Base-by-base conservation (phyloP, 2,113 vertebrate genomes). In the Macquaria ambigua region DNA sequence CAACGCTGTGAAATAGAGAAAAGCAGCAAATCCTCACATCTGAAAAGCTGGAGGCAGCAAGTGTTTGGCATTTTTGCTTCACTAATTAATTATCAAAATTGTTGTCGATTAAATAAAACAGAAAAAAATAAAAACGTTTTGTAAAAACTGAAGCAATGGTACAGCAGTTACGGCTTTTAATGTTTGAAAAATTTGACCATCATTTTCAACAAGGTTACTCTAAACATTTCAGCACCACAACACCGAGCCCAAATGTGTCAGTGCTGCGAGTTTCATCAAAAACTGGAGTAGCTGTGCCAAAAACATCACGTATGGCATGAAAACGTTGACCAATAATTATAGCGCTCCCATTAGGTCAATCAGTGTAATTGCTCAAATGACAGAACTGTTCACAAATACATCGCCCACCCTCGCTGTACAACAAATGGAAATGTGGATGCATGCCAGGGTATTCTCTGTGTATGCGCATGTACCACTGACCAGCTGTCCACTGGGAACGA, bases 401-500 rank as follows among this genome's bases (percentile, higher is more conserved):
- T 59, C 74, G 43, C 3, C 43, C 50, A 73, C 77, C 25, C 58
- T 55, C n/a, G 10, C 15, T 4, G 74, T 72, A 41, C 72, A 61
- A 82, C 43, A 82, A 68, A 84, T 63, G 52, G 64, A 83, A 59
- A 39, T 48, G 52, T 81, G 76, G 62, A 77, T 12, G 52, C 34
- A 48, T 43, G 76, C 66, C 70, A 21, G 37, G 9, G 23, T 56
- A 39, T 63, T 68, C 37, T 73, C 34, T 64, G n/a, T 78, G 59
- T 58, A 58, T 72, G 75, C 16, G 18, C 31, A 72, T 8, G 59
- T 43, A 58, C 63, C 34, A 23, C 76, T 58, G 75, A 67, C 85
- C 78, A 70, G 75, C 63, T 75, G 88, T 81, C 84, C 90, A 77
- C 83, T n/a, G 81, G 83, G 87, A 84, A 78, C 37, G 12, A 70